Evolutionary conservation across 2,797 vertebrate species (phyloP), one percentile per base, ranked within the genome.

Genomic region (Micrastur ruficollis): DNA sequence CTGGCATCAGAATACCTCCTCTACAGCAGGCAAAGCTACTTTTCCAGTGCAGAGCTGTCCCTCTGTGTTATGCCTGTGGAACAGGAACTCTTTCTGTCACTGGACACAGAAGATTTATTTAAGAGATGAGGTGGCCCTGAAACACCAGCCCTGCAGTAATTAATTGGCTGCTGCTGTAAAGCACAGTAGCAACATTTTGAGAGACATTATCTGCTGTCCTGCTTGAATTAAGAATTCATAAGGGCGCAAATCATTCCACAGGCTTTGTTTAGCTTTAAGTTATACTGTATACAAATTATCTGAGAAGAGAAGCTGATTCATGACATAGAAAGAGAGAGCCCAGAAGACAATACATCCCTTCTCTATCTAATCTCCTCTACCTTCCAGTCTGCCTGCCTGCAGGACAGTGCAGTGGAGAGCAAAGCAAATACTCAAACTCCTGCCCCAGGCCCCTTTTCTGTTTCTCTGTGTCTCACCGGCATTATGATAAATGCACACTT

Each of bases 221-320:
- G 75, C 83, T 65, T 40, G 91, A 90, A 96, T 95, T 93, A 94
- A 89, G 81, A 66, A 97, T 96, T 95, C 94, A 93, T 79, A 85
- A 78, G 68, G 78, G 81, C 86, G 96, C 83, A 88, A 95, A 95
- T 96, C 88, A 89, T 56, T 78, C 66, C 67, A 49, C 3, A 21
- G 68, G 74, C 89, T 97, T 95, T 90, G 95, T 92, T 96, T 95
- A 65, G 72, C 72, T 92, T 86, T 56, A 56, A 92, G 66, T 94
- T 96, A 74, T 74, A 81, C 49, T 58, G 42, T 92, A 94, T 55
- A 88, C 56, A 93, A 95, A 96, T 91, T 29, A 93, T 86, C 76
- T 81, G 76, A n/a, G 83, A 55, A 89, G 70, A 90, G 82, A 68
- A 83, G 49, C 81, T 95, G 93, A 95, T 97, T 93, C 78, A 96